Evolutionary conservation across 2,888 invertebrate genomes (phyloP).

Genomic region (Melanargia galathea): DNA sequence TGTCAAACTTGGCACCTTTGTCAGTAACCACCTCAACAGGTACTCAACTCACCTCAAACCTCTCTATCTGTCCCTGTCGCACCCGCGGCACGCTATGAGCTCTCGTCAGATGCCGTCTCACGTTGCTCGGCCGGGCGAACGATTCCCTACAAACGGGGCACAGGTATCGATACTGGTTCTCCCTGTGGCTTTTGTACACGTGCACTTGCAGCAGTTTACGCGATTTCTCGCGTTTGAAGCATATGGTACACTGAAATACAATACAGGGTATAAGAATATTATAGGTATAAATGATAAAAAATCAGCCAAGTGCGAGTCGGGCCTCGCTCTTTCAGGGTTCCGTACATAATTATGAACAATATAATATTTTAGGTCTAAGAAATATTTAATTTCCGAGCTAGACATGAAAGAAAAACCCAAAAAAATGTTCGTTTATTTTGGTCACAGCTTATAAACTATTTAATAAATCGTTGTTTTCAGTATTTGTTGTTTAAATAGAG

Average conservation of each 20-base stretch:
- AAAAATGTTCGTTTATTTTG: too few species aligned
- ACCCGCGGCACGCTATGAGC: slow-evolving; percentile 38
- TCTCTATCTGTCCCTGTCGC: slow-evolving; percentile 38
- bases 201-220: slow-evolving; percentile 36
- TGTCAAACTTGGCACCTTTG: background rate
- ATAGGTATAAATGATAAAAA: too few species aligned
- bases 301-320: too few species aligned
- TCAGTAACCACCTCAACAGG: background rate
- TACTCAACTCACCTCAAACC: slow-evolving; percentile 5
- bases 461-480: too few species aligned
- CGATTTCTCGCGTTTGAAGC: slow-evolving; percentile 36
- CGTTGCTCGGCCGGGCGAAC: slow-evolving; percentile 38
- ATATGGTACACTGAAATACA: slow-evolving; percentile 34
- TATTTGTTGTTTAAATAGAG: too few species aligned
- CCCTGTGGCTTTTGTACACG: slow-evolving; percentile 34
- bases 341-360: too few species aligned
- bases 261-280: background rate
- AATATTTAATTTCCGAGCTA: too few species aligned
- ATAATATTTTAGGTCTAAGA: too few species aligned
- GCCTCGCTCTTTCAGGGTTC: too few species aligned
- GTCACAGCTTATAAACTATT: too few species aligned
- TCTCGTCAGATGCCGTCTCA: slow-evolving; percentile 37
- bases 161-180: slow-evolving; percentile 32
- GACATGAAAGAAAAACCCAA: too few species aligned
- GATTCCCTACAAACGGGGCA: slow-evolving; percentile 35